Evolutionary conservation across 2,888 invertebrate species (phyloP).

Genomic region (Leucoptera coffeella): DNA sequence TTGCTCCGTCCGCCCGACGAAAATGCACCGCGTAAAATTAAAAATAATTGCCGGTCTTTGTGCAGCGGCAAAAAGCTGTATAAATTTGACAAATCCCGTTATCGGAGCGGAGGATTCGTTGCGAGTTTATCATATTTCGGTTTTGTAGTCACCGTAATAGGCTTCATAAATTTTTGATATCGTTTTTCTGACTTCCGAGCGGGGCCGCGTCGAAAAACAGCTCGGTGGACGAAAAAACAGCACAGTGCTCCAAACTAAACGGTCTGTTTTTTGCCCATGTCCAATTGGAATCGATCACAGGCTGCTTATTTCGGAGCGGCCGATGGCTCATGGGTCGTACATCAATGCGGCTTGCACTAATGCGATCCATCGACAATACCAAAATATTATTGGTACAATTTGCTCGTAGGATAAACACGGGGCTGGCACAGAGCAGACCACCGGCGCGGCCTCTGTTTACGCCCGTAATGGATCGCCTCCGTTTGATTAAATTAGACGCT

Average conservation of each 20-base stretch:
- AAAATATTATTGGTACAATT: slow-evolving; percentile 6
- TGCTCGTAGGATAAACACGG: slow-evolving; percentile 6
- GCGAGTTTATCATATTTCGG: slow-evolving; percentile 27
- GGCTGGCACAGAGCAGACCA: slow-evolving; percentile 4
- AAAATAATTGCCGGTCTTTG: slow-evolving; percentile 22
- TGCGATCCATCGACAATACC: slow-evolving; percentile 5
- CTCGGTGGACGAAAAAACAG: slow-evolving; percentile 10
- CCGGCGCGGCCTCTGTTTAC: slow-evolving; percentile 1
- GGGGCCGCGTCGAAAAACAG: slow-evolving; percentile 9
- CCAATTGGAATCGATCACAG: not conserved
- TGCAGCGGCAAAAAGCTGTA: slow-evolving; percentile 13
- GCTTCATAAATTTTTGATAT: slow-evolving; percentile 42
- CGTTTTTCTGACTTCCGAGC: slow-evolving; percentile 23
- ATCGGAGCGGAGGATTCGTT: slow-evolving; percentile 13
- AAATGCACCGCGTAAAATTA: slow-evolving; percentile 11
- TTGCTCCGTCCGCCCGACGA: not conserved
- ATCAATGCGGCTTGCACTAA: slow-evolving; percentile 3
- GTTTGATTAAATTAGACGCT: not conserved
- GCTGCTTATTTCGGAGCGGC: not conserved
- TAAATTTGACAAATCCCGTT: slow-evolving; percentile 33
- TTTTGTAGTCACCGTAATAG: slow-evolving; percentile 33
- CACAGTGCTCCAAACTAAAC: slow-evolving; percentile 1
- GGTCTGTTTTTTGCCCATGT: not conserved
- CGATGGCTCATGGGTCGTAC: not conserved
- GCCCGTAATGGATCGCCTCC: slow-evolving; percentile 1